Evolutionary conservation across 2,797 vertebrate species (phyloP).

Genomic region (Hipposideros larvatus): DNA sequence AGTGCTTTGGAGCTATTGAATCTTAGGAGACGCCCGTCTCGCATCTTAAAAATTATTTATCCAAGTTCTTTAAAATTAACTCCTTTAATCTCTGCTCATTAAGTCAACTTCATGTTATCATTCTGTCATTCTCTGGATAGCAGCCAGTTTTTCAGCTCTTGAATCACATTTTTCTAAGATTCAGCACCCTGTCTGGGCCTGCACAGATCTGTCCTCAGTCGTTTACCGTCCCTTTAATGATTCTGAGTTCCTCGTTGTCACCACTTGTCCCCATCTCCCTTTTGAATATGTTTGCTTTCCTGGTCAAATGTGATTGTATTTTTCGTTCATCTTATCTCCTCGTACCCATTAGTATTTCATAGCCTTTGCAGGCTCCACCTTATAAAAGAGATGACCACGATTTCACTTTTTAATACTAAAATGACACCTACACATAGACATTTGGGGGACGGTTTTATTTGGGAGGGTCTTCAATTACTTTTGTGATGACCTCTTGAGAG

Average conservation of each 20-base stretch:
- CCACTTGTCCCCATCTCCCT: not conserved
- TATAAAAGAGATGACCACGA: not conserved
- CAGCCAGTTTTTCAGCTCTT: constrained; percentile 64
- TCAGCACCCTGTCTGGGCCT: not conserved
- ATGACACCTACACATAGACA: not conserved
- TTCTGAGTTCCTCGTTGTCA: not conserved
- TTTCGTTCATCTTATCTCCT: not conserved
- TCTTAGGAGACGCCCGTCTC: constrained; percentile 59
- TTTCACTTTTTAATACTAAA: constrained; percentile 54
- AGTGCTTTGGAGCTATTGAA: constrained; percentile 70
- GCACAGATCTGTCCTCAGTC: not conserved
- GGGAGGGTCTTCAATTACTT: constrained; percentile 57
- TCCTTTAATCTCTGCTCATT: constrained; percentile 78
- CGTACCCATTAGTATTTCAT: not conserved
- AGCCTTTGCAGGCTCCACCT: not conserved
- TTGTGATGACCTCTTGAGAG: constrained; percentile 62
- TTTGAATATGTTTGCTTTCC: not conserved
- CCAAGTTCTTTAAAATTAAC: constrained; percentile 75
- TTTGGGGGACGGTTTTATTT: constrained; percentile 44
- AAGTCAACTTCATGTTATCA: constrained; percentile 67
- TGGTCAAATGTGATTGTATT: not conserved
- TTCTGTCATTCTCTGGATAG: constrained; percentile 62
- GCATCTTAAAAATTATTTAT: constrained; percentile 80
- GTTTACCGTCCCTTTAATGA: not conserved
- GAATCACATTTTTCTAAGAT: constrained; percentile 50